Base-by-base conservation (phyloP, 1,140 invertebrate genomes). In the Spodoptera frugiperda region DNA sequence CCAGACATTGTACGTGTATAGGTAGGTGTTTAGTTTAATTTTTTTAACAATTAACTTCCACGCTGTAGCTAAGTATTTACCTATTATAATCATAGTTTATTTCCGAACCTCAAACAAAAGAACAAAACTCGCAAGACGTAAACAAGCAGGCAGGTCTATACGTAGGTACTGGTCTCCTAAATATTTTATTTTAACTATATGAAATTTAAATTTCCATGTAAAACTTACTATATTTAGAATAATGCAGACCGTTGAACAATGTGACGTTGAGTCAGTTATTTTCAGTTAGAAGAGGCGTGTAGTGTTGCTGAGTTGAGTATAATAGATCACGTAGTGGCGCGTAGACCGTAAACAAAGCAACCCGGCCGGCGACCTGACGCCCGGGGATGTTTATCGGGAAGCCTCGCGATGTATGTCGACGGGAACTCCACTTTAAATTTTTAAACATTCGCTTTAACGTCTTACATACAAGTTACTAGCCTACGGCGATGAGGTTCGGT, bases 301-400 rank as follows among this genome's bases (percentile, higher is more conserved):
- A 73, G 48, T 63, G 55, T 61, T 46, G 25, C 49, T 44, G 54
- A 59, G 57, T 65, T 39, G 55, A 44, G 76, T 74, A 65, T 79
- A 82, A 82, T 85, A 81, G 65, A 82, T 85, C 83, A 84, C 82
- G 55, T 78, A 48, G 77, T 53, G 51, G 77, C 77, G 63, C 71
- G 78, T 68, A 73, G 57, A 82, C 81, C 71, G 84, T 85, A 88
- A 88, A 88, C 83, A 83, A 84, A 84, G 78, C 78, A 57, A 76
- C 78, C 57, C 51, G 76, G 61, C 72, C 65, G 75, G 51, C 76
- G 81, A 54, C 78, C 54, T 81, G 78, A 79, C 79, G 83, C 85
- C 85, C 84, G 84, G 84, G 83, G 83, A 87, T 89, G 82, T 89
- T 89, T 89, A 89, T 89, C 87, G 80, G 79, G 79, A 82, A 81